phyloP scores from a whole-genome alignment of 2,797 vertebrate species.

The Silurus aristotelis region DNA sequence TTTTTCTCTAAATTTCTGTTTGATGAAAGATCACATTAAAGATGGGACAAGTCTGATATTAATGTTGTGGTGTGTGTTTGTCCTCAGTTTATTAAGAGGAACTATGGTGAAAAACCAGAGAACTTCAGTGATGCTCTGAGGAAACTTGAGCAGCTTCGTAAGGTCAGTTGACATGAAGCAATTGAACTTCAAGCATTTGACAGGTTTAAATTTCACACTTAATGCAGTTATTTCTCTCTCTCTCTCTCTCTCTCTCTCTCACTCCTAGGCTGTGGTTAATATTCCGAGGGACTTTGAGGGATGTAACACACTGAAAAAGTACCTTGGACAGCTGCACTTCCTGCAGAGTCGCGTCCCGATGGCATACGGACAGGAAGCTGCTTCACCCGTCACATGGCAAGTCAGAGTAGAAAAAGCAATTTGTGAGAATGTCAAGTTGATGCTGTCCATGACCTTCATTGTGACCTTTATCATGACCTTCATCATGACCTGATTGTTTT shows the following conservation, averaged over 20 bases:
- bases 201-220: neutral
- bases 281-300: slow-evolving; percentile 83
- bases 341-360: slow-evolving; percentile 85
- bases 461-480: too few relatives aligned
- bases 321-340: slow-evolving; percentile 84
- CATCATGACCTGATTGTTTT: too few relatives aligned
- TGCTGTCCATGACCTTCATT: too few relatives aligned
- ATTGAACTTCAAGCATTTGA: neutral
- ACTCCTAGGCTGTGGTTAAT: slow-evolving; percentile 55
- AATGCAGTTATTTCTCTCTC: neutral
- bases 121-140: slow-evolving; percentile 83
- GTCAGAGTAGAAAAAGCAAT: neutral
- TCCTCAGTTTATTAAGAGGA: slow-evolving; percentile 79
- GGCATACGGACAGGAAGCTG: slow-evolving; percentile 76
- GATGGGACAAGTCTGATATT: too few relatives aligned
- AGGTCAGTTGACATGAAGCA: slow-evolving; percentile 65
- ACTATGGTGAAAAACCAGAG: slow-evolving; percentile 83
- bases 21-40: too few relatives aligned
- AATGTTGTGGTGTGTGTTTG: neutral
- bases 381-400: slow-evolving; percentile 79
- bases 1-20: too few relatives aligned
- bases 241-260: neutral
- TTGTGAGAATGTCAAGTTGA: neutral
- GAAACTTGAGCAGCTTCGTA: slow-evolving; percentile 80
- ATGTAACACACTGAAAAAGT: slow-evolving; percentile 80